These are phyloP conservation scores for Germaria angustata DNA, from an alignment of 2,888 invertebrate genomes.

Conservation along the genomic window DNA sequence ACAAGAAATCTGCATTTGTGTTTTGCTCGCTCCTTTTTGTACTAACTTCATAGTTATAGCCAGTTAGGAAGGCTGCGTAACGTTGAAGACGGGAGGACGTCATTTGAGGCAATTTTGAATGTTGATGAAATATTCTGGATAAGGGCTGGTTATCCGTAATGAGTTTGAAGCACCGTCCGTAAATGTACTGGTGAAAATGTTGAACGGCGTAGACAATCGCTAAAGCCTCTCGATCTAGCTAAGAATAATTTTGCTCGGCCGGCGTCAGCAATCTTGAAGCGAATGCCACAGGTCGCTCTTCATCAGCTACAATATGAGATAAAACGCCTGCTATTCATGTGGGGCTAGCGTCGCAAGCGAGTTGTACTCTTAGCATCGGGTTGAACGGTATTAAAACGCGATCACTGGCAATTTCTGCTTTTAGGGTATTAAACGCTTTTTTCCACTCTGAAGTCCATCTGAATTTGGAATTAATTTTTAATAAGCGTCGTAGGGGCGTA, in stretches of 20 bases:
- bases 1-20: background rate
- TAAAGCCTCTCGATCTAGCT: background rate
- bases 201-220: background rate
- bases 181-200: background rate
- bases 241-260: background rate
- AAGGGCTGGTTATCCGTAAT: slow-evolving; percentile 2
- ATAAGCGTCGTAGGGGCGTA: too few species aligned
- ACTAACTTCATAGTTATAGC: background rate
- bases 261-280: background rate
- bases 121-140: background rate
- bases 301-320: background rate
- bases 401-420: background rate
- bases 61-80: background rate
- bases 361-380: background rate
- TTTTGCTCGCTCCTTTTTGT: too few species aligned
- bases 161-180: background rate
- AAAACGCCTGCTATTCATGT: background rate
- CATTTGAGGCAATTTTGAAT: slow-evolving; percentile 11
- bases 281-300: background rate
- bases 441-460: background rate
- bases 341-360: too few species aligned
- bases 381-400: background rate
- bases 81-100: background rate
- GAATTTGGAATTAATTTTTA: too few species aligned
- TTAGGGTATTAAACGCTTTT: background rate